These are phyloP conservation scores for Cantharis nigra DNA, from an alignment of 2,888 invertebrate genomes.

Conservation along the genomic window DNA sequence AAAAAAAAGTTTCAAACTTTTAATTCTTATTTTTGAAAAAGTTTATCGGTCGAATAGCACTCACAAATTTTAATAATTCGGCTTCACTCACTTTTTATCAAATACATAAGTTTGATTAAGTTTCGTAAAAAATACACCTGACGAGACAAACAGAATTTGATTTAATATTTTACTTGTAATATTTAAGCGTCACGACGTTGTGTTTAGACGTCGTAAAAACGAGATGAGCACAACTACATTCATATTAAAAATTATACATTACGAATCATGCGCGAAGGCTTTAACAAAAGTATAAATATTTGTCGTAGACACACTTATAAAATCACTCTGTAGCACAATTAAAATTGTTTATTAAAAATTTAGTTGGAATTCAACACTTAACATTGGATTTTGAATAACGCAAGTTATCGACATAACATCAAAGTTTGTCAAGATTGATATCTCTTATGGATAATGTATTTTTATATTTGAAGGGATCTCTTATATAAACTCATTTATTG, in stretches of 20 bases:
- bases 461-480: background rate
- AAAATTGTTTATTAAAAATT: background rate
- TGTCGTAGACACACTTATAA: background rate
- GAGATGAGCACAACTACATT: constrained; percentile 4
- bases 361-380: background rate
- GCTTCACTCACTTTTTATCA: background rate
- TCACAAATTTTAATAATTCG: background rate
- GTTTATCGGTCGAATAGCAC: background rate
- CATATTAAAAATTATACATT: constrained; percentile 1
- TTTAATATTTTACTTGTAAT: background rate
- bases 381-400: background rate
- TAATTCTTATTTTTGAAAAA: background rate
- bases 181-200: constrained; percentile 11
- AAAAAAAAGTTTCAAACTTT: background rate
- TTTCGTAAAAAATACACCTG: background rate
- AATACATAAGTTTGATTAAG: background rate
- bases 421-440: background rate
- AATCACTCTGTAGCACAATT: background rate
- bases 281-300: background rate
- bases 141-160: background rate
- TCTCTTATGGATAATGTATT: background rate
- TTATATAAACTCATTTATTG: background rate
- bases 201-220: constrained; percentile 6
- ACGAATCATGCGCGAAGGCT: background rate
- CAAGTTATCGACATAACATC: background rate